These are phyloP conservation scores for Physella acuta DNA, from an alignment of 1,140 invertebrate genomes.

Conservation along the genomic window DNA sequence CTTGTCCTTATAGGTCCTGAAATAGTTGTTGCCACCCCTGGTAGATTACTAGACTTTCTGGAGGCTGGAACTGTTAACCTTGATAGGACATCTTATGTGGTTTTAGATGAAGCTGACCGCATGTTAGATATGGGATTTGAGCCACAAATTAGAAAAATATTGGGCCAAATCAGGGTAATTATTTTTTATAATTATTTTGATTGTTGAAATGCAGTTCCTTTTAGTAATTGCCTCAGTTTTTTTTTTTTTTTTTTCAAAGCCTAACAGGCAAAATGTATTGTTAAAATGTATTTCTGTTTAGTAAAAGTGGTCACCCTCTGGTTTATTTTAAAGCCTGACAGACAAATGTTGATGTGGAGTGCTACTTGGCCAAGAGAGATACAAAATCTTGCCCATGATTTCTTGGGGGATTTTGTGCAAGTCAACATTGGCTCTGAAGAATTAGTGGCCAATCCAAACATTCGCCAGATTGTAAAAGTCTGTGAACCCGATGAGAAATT, in stretches of 20 bases:
- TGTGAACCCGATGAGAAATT: conserved; percentile 69
- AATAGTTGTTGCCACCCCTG: conserved; percentile 76
- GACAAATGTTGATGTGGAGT: conserved; percentile 97
- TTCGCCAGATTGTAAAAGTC: conserved; percentile 91
- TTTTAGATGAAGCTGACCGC: conserved; percentile 96
- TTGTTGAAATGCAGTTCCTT: not conserved
- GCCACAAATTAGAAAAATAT: conserved; percentile 97
- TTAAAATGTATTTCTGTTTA: not conserved
- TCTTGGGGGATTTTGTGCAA: conserved; percentile 86
- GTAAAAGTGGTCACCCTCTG: not conserved
- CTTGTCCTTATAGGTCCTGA: conserved; percentile 59
- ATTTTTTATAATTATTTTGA: too few species aligned
- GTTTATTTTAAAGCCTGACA: conserved; percentile 70
- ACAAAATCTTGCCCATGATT: conserved; percentile 87
- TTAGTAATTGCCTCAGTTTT: not conserved
- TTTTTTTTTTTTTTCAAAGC: not conserved
- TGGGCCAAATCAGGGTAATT: conserved; percentile 85
- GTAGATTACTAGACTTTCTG: conserved; percentile 92
- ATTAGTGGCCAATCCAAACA: conserved; percentile 94
- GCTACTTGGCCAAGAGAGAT: conserved; percentile 99
- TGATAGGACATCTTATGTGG: conserved; percentile 86
- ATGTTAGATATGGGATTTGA: conserved; percentile 99
- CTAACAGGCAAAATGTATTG: not conserved
- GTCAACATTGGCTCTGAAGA: conserved; percentile 92
- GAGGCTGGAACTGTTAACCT: conserved; percentile 86